Evolutionary conservation across 2,113 vertebrate genomes (phyloP).

Genomic region (Recurvirostra avosetta): DNA sequence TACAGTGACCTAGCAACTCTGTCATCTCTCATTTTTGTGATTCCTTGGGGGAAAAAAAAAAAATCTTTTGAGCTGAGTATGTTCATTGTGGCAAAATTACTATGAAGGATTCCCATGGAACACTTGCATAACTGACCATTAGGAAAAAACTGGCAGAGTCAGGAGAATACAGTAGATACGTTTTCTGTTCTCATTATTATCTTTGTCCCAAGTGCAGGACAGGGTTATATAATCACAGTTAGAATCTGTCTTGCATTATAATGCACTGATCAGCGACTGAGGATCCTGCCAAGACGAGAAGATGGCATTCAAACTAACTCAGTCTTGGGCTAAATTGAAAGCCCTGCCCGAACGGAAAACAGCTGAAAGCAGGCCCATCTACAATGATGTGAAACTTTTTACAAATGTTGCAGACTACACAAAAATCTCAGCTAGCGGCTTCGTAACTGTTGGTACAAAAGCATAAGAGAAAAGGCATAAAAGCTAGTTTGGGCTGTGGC

Average conservation of each 20-base stretch:
- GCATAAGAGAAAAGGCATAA: neutral
- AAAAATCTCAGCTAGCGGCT: neutral
- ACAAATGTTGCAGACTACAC: neutral
- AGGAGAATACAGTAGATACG: neutral
- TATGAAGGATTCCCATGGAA: neutral
- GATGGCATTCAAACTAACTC: neutral
- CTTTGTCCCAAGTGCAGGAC: constrained; percentile 5
- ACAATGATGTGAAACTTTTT: neutral
- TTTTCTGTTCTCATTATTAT: constrained; percentile 21
- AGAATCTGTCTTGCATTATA: neutral
- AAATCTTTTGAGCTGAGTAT: neutral
- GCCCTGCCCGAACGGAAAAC: neutral
- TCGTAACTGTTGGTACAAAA: neutral
- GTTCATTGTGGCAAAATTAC: constrained; percentile 8
- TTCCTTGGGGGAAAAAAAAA: neutral
- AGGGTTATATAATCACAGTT: neutral
- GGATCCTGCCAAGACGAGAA: neutral
- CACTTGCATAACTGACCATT: constrained; percentile 51
- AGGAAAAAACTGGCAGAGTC: neutral
- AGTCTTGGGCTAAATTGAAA: neutral
- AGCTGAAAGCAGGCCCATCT: neutral
- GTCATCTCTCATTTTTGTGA: constrained; percentile 16
- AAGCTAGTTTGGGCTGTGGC: neutral
- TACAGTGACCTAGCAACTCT: constrained; percentile 20
- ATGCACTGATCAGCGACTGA: neutral